A percentile compares a stretch with the other conserved stretches of the same genome.
These are phyloP conservation scores for Salvelinus sp. DNA, from an alignment of 2,113 vertebrate species.

Conservation along the genomic window DNA sequence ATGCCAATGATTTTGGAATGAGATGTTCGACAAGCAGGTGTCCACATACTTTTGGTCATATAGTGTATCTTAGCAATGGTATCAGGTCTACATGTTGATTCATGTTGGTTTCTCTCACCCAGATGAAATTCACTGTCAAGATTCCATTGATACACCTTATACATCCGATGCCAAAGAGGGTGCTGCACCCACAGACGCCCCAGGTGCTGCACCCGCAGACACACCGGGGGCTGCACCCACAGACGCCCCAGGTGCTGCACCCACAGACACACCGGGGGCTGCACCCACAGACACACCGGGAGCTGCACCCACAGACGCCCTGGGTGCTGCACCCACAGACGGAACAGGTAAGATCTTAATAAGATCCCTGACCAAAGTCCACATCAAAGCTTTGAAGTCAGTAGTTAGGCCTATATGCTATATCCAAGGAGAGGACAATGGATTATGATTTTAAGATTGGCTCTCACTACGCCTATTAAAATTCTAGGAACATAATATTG, in stretches of 20 bases:
- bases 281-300: background rate
- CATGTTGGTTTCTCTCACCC: conserved; percentile 1
- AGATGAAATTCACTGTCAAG: conserved; percentile 59
- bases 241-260: background rate
- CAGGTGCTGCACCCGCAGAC: background rate
- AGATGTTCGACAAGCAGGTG: too few species aligned
- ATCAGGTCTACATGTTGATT: background rate
- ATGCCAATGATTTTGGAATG: too few species aligned
- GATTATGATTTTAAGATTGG: background rate
- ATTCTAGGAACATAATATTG: background rate
- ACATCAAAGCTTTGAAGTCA: background rate
- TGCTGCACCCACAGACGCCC: background rate
- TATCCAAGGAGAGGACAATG: background rate
- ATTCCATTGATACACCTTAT: background rate
- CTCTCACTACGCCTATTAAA: background rate
- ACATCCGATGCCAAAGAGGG: background rate
- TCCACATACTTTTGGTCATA: background rate
- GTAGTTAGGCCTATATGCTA: background rate
- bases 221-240: background rate
- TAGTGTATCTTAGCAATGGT: background rate
- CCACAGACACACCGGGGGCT: background rate
- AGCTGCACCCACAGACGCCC: background rate
- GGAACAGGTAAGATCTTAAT: background rate
- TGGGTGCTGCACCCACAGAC: background rate
- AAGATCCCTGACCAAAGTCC: background rate